Conservation (phyloP, 2,113 vertebrate genomes). For the Micronycteris hirsuta region DNA sequence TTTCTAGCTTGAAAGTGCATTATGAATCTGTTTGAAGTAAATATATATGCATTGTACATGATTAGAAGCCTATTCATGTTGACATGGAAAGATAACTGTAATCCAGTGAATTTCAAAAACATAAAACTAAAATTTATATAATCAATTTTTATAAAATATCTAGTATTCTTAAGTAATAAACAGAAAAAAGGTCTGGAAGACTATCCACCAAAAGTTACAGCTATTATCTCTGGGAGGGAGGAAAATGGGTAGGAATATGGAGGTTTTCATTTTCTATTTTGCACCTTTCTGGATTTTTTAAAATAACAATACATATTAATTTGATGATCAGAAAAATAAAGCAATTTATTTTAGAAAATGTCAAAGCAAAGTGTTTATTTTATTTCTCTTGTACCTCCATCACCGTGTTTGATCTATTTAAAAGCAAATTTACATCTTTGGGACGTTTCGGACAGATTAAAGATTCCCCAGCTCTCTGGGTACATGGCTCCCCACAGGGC, state of each 20-base stretch:
- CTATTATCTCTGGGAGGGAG: not conserved
- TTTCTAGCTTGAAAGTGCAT: not conserved
- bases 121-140: not conserved
- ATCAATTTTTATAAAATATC: not conserved
- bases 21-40: constrained; percentile 16
- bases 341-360: not conserved
- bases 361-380: not conserved
- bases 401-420: not conserved
- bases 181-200: not conserved
- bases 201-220: not conserved
- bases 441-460: not conserved
- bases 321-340: not conserved
- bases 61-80: not conserved
- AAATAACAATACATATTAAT: not conserved
- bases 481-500: fast-evolving
- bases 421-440: not conserved
- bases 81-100: not conserved
- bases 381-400: not conserved
- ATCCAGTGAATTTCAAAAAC: not conserved
- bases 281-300: not conserved
- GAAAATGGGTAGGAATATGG: not conserved
- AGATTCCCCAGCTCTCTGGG: not conserved
- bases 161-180: not conserved
- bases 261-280: not conserved
- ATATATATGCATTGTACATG: not conserved